Evolutionary conservation across 2,113 vertebrate species (phyloP).

Genomic region (Cairina moschata): DNA sequence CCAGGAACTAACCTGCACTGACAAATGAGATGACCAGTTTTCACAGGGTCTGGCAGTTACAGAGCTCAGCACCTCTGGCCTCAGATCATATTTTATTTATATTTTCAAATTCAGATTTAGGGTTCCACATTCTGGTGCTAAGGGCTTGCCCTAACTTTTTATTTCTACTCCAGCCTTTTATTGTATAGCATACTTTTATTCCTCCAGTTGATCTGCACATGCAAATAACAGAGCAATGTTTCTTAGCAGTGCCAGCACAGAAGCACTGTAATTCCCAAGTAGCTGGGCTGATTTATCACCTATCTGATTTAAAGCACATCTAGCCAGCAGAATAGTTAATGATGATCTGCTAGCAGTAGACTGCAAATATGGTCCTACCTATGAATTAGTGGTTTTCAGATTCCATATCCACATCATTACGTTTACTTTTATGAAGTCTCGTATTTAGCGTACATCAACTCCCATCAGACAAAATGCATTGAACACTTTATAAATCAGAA

Average conservation of each 20-base stretch:
- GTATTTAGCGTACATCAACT: neutral
- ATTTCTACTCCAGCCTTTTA: neutral
- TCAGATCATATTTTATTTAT: neutral
- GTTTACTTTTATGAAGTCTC: neutral
- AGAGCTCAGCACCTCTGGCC: neutral
- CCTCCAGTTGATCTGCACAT: accelerated
- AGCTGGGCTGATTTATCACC: neutral
- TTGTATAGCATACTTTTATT: neutral
- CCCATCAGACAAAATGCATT: neutral
- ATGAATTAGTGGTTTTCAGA: neutral
- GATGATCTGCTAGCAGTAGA: neutral
- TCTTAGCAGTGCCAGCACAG: neutral
- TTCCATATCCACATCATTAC: neutral
- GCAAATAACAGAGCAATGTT: neutral
- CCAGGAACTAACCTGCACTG: neutral
- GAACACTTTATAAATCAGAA: neutral
- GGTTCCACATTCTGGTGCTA: neutral
- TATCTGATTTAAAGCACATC: neutral
- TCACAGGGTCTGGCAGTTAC: neutral
- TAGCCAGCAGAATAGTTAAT: neutral
- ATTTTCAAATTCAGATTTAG: neutral
- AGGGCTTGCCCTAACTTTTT: neutral
- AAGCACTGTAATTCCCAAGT: neutral
- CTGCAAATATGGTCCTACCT: neutral
- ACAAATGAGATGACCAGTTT: neutral